Evolutionary conservation across 1,140 invertebrate genomes (phyloP).

Genomic region (Drosophila kanapiae): DNA sequence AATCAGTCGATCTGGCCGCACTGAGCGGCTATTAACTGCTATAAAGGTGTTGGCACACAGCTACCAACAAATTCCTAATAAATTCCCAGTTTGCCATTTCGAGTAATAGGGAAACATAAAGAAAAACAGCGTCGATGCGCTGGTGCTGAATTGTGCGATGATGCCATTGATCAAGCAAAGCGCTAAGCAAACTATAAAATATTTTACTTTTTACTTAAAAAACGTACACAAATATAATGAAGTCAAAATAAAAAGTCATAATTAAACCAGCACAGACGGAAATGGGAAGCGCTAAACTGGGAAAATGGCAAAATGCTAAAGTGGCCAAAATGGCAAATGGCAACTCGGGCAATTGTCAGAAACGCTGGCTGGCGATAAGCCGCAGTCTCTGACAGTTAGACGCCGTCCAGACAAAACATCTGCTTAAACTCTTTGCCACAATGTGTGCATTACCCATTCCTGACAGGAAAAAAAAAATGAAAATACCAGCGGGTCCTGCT

Average conservation of each 20-base stretch:
- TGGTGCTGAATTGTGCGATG: too few relatives aligned
- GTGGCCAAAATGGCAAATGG: constrained; percentile 35
- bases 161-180: too few relatives aligned
- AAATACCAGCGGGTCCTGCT: constrained; percentile 12
- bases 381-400: constrained; percentile 54
- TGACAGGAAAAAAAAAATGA: neutral
- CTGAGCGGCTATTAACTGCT: too few relatives aligned
- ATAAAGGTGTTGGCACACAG: too few relatives aligned
- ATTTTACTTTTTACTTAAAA: too few relatives aligned
- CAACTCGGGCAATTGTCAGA: constrained; percentile 45
- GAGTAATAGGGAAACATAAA: too few relatives aligned
- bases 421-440: constrained; percentile 70
- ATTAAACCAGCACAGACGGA: constrained; percentile 50
- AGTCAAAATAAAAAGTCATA: constrained; percentile 69
- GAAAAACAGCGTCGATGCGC: too few relatives aligned
- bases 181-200: too few relatives aligned
- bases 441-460: constrained; percentile 40
- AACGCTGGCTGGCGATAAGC: constrained; percentile 61
- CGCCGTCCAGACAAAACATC: constrained; percentile 53
- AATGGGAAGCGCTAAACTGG: constrained; percentile 3
- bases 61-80: too few relatives aligned
- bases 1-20: too few relatives aligned
- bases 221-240: constrained; percentile 4
- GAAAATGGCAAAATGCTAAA: constrained; percentile 14
- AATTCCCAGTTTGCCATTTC: too few relatives aligned